These are phyloP conservation scores for Caenorhabditis latens DNA, from an alignment of 1,140 invertebrate species.

Conservation along the genomic window DNA sequence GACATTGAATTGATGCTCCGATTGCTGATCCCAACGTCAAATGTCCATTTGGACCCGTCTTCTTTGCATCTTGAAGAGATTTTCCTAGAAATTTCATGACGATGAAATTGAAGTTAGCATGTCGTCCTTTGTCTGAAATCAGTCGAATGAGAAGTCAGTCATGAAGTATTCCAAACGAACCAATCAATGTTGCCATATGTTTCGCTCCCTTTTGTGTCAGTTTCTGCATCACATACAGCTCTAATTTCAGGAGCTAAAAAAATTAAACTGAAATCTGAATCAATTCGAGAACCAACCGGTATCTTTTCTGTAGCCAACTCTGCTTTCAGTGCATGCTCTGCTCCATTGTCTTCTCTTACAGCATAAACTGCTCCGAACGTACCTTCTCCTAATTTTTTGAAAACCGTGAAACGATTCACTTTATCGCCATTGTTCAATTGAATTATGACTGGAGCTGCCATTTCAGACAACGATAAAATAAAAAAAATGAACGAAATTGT, in stretches of 20 bases:
- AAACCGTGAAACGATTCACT: slow-evolving; percentile 60
- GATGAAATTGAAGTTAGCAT: slow-evolving; percentile 61
- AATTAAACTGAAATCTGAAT: background rate
- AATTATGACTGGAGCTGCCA: slow-evolving; percentile 45
- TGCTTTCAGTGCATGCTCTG: slow-evolving; percentile 61
- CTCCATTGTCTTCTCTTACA: slow-evolving; percentile 35
- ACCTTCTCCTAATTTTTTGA: slow-evolving; percentile 65
- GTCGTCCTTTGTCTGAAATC: slow-evolving; percentile 61
- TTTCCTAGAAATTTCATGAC: slow-evolving; percentile 65
- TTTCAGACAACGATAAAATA: background rate
- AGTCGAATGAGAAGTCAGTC: background rate
- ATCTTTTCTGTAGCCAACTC: slow-evolving; percentile 59
- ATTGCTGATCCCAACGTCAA: slow-evolving; percentile 67
- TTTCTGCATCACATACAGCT: slow-evolving; percentile 59
- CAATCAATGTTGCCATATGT: slow-evolving; percentile 27
- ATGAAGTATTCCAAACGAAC: background rate
- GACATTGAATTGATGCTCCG: slow-evolving; percentile 64
- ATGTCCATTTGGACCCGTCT: slow-evolving; percentile 59
- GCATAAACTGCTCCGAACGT: slow-evolving; percentile 57
- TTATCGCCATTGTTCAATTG: slow-evolving; percentile 51
- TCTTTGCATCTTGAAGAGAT: slow-evolving; percentile 61
- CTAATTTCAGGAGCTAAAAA: slow-evolving; percentile 60
- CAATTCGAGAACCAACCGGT: background rate
- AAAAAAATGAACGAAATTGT: background rate
- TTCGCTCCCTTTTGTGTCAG: slow-evolving; percentile 30